A percentile compares a stretch with the other conserved stretches of the same genome.
Evolutionary conservation across 2,888 invertebrate species (phyloP).

Genomic region (Lottia scabra): DNA sequence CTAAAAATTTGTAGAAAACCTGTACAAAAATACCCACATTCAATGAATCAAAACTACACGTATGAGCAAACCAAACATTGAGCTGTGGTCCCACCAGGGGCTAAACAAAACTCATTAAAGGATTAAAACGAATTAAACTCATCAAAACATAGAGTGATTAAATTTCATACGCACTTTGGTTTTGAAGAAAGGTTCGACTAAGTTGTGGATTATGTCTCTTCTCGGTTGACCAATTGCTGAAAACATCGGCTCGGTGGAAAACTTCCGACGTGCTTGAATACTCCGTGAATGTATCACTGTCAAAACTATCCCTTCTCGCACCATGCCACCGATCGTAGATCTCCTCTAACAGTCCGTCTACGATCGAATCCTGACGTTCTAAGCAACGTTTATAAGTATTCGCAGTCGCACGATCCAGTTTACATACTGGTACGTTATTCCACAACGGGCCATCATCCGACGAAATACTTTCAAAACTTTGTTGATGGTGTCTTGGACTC

Average conservation of each 20-base stretch:
- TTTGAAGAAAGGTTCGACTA: conserved; percentile 52
- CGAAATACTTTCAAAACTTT: conserved; percentile 20
- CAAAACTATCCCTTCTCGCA: conserved; percentile 60
- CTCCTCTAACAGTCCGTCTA: conserved; percentile 66
- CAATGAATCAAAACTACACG: too few relatives aligned
- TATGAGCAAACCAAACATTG: too few relatives aligned
- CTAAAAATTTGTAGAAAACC: too few relatives aligned
- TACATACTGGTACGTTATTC: conserved; percentile 10
- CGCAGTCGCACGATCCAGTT: neutral
- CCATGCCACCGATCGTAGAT: conserved; percentile 66
- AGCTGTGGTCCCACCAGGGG: too few relatives aligned
- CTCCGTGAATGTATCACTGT: conserved; percentile 68
- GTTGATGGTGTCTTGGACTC: neutral
- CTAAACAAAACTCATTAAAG: too few relatives aligned
- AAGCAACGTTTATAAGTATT: conserved; percentile 14
- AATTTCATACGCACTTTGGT: conserved; percentile 51
- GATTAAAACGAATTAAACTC: too few relatives aligned
- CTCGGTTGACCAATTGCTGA: conserved; percentile 30
- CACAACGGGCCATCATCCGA: conserved; percentile 15
- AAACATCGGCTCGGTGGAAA: conserved; percentile 41
- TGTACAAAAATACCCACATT: too few relatives aligned
- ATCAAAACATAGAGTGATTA: too few relatives aligned
- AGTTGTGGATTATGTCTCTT: conserved; percentile 44
- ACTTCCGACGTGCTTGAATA: conserved; percentile 65
- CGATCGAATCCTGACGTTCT: conserved; percentile 54